Conservation (phyloP, 92 coral and sea anemone species). For the Epizoanthus rinbou region DNA sequence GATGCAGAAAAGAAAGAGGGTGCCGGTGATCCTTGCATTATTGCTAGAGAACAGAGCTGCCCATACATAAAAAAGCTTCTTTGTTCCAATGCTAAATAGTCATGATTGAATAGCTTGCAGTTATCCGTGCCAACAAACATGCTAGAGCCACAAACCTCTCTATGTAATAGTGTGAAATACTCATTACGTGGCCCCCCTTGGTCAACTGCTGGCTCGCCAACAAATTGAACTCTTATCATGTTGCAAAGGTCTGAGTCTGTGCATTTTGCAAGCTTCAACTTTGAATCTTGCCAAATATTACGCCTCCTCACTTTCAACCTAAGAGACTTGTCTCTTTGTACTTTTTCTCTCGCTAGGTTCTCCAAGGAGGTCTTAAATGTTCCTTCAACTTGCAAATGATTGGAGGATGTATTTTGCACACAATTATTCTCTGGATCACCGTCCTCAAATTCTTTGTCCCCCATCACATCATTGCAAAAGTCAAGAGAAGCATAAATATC, state of each 20-base stretch:
- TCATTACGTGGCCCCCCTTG: conserved; percentile 66
- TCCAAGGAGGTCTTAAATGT: conserved; percentile 10
- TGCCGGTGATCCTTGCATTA: conserved; percentile 54
- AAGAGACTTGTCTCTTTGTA: conserved; percentile 45
- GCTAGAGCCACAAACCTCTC: conserved; percentile 45
- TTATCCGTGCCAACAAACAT: conserved; percentile 50
- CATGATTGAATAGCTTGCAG: conserved; percentile 52
- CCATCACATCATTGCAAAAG: too few species aligned
- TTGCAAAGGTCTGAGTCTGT: conserved; percentile 40
- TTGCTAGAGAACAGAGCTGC: conserved; percentile 50
- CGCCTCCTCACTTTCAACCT: conserved; percentile 55
- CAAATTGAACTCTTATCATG: conserved; percentile 55
- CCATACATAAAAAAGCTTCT: conserved; percentile 54
- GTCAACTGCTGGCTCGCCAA: conserved; percentile 63
- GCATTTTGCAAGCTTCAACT: conserved; percentile 49
- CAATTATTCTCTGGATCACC: too few species aligned
- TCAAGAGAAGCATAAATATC: too few species aligned
- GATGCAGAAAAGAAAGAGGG: conserved; percentile 59
- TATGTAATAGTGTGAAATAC: conserved; percentile 55
- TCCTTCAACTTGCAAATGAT: too few species aligned
- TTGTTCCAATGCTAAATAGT: conserved; percentile 51
- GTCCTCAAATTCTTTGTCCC: too few species aligned
- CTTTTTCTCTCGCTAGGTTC: conserved; percentile 43
- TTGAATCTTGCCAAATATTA: conserved; percentile 57
- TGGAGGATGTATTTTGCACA: too few species aligned